Base-by-base conservation (phyloP, 2,797 vertebrate genomes). In the Iguana delicatissima region DNA sequence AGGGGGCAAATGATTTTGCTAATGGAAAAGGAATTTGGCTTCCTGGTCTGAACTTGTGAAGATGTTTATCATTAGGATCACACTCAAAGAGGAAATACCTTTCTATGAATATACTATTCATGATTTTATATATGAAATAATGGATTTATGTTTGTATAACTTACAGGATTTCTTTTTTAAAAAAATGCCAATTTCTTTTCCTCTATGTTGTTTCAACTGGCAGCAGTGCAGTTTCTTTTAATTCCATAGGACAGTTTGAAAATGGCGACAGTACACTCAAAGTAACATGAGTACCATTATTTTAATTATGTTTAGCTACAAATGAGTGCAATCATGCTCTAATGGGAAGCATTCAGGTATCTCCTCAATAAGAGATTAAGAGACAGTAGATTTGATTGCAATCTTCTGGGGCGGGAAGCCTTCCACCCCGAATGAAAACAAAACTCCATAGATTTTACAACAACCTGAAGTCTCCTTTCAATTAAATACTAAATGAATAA, bases 301-400 rank as follows among this genome's bases (percentile, higher is more conserved):
- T 92, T 93, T 93, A 93, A 96, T 96, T 92, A 89, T 86, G 83
- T 93, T 94, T 95, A 96, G 94, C 91, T 95, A 86, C 85, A 73
- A 88, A 89, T 79, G 92, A 93, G 64, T 42, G 88, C 82, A 91
- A 94, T 86, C 91, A 79, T 80, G 93, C 93, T 95, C 94, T 93
- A 95, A 87, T 93, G 96, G 92, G 74, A 93, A 95, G 85, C 88
- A 94, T 83, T 93, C 67, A 93, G 84, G 62, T 89, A 67, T 81
- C 73, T 95, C 22, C 95, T 88, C 79, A 89, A 90, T 94, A 90
- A 94, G 91, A 97, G 67, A 94, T 92, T 94, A 91, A 93, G 92
- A 94, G 77, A 89, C 13, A 59, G n/a, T 59, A 92, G 16, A 20
- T 87, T 89, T 88, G 73, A 89, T 89, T 80, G 89, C 79, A 13